Percentiles rank a stretch among this genome's conserved stretches.
These are phyloP conservation scores for Zele albiditarsus DNA, from an alignment of 2,888 invertebrate genomes.

Conservation along the genomic window DNA sequence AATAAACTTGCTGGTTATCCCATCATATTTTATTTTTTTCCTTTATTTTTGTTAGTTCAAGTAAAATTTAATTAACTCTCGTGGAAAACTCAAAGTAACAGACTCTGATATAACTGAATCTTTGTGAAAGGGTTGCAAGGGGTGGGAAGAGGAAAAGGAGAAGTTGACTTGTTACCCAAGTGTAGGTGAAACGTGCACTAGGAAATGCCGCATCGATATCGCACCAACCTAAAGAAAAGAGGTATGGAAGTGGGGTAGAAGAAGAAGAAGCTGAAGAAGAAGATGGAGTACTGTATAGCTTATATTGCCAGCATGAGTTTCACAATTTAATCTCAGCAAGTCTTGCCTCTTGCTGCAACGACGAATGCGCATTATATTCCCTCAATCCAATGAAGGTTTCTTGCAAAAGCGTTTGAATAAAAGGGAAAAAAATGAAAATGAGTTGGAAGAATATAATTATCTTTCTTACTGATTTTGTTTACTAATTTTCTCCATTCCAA, in stretches of 20 bases:
- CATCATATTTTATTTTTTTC: neutral
- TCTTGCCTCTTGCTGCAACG: slow-evolving; percentile 24
- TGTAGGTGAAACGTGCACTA: neutral
- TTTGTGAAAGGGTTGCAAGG: neutral
- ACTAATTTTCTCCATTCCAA: slow-evolving; percentile 6
- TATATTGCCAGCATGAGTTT: slow-evolving; percentile 30
- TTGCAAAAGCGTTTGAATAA: slow-evolving; percentile 20
- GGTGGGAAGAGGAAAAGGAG: neutral
- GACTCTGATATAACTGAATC: slow-evolving; percentile 5
- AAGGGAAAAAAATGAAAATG: neutral
- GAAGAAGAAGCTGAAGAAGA: slow-evolving; percentile 5
- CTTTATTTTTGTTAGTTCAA: neutral
- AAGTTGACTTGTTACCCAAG: slow-evolving; percentile 1
- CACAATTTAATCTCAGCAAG: slow-evolving; percentile 41
- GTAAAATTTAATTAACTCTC: slow-evolving; percentile 24
- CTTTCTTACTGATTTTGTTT: neutral
- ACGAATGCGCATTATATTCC: slow-evolving; percentile 41
- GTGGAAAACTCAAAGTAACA: neutral
- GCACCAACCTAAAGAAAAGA: neutral
- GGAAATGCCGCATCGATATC: slow-evolving; percentile 26
- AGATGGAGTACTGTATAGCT: neutral
- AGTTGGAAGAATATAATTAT: slow-evolving; percentile 22
- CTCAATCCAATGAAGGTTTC: slow-evolving; percentile 42
- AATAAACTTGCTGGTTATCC: neutral
- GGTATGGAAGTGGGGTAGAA: neutral